Percentiles rank a stretch among this genome's conserved stretches.
Evolutionary conservation across 2,888 invertebrate species (phyloP).

Genomic region (Limnephilus auricula): DNA sequence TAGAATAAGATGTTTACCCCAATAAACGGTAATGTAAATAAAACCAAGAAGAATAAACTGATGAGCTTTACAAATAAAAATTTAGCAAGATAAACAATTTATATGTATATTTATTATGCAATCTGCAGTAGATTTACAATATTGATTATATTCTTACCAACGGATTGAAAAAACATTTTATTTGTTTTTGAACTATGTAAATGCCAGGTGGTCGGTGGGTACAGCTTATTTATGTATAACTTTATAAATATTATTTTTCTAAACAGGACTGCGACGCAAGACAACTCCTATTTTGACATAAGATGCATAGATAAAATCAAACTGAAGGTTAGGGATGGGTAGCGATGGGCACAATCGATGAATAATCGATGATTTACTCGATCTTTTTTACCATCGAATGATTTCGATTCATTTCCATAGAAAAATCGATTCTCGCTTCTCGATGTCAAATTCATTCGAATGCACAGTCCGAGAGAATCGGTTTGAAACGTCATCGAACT

Average conservation of each 20-base stretch:
- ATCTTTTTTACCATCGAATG: too few species aligned
- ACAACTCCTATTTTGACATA: not conserved
- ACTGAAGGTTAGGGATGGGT: not conserved
- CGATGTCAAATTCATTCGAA: too few species aligned
- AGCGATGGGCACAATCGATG: too few species aligned
- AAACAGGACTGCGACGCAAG: not conserved
- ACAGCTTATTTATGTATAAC: not conserved
- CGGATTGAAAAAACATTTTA: not conserved
- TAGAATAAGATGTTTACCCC: not conserved
- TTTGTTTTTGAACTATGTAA: not conserved
- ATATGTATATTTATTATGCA: not conserved
- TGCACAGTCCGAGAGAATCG: too few species aligned
- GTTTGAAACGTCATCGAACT: too few species aligned
- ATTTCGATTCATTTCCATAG: too few species aligned
- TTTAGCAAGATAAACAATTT: not conserved
- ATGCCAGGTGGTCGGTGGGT: not conserved
- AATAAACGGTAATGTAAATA: not conserved
- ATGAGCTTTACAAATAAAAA: not conserved
- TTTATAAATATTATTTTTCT: not conserved
- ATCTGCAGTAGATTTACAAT: not conserved
- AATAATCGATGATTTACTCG: too few species aligned
- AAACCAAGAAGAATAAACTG: not conserved
- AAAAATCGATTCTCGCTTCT: too few species aligned
- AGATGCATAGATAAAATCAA: not conserved
- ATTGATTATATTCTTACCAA: constrained; percentile 2